Evolutionary conservation across 2,888 invertebrate species (phyloP).

Genomic region (Cerastis rubricosa): DNA sequence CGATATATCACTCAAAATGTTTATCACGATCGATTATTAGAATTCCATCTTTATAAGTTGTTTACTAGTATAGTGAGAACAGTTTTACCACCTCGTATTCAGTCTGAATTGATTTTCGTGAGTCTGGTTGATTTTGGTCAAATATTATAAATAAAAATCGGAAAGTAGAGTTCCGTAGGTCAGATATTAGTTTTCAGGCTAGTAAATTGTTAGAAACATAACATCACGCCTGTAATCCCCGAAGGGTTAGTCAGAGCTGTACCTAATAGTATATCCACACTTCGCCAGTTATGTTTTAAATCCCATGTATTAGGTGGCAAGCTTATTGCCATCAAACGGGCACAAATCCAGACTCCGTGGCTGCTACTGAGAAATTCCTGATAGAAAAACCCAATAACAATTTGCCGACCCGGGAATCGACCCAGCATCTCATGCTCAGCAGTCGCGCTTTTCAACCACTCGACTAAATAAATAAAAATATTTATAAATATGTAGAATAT

Average conservation of each 20-base stretch:
- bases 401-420: too few species aligned
- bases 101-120: conserved; percentile 3
- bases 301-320: too few species aligned
- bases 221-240: too few species aligned
- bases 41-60: conserved; percentile 27
- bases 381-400: too few species aligned
- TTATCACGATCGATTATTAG: conserved; percentile 32
- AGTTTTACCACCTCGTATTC: conserved; percentile 5
- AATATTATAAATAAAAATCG: neutral
- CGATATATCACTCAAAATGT: conserved; percentile 16
- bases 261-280: too few species aligned
- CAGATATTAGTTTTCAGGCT: neutral
- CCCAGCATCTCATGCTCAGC: too few species aligned
- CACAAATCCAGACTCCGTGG: too few species aligned
- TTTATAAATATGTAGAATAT: neutral
- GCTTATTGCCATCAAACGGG: too few species aligned
- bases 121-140: neutral
- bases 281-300: too few species aligned
- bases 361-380: too few species aligned
- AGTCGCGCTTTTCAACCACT: too few species aligned
- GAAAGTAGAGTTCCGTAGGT: neutral
- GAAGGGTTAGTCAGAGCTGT: too few species aligned
- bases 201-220: neutral
- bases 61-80: conserved; percentile 26
- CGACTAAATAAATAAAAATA: neutral